Conservation (phyloP, 2,888 invertebrate genomes). For the Malacosoma neustria region DNA sequence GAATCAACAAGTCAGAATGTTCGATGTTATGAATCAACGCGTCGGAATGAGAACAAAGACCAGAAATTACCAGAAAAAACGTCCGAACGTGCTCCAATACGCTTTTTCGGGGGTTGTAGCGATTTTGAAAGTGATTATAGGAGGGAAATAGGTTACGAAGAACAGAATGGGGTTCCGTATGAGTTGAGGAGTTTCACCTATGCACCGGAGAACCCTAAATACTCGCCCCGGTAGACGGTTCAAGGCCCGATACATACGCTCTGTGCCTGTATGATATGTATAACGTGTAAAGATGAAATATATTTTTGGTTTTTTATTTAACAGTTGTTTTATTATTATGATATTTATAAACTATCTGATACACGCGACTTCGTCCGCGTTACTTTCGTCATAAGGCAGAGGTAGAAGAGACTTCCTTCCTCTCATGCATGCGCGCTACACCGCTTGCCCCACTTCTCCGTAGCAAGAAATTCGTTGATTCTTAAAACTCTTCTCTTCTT, state of each 20-base stretch:
- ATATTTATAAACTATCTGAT: too few species aligned
- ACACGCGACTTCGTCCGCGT: too few species aligned
- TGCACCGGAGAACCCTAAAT: slow-evolving; percentile 90
- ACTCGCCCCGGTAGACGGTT: slow-evolving; percentile 78
- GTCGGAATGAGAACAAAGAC: slow-evolving; percentile 12
- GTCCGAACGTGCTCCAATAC: slow-evolving; percentile 37
- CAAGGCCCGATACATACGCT: slow-evolving; percentile 14
- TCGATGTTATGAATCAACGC: slow-evolving; percentile 7
- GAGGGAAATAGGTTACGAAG: slow-evolving; percentile 42
- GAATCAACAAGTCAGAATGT: not conserved
- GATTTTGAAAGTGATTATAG: slow-evolving; percentile 36
- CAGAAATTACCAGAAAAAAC: slow-evolving; percentile 14
- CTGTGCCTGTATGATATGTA: slow-evolving; percentile 36
- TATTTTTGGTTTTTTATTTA: slow-evolving; percentile 61
- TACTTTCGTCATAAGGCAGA: too few species aligned
- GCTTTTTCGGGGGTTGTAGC: slow-evolving; percentile 58
- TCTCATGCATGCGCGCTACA: too few species aligned
- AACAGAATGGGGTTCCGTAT: slow-evolving; percentile 78
- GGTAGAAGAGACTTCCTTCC: too few species aligned
- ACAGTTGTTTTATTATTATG: slow-evolving; percentile 11
- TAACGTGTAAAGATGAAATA: slow-evolving; percentile 50
- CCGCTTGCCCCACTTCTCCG: too few species aligned
- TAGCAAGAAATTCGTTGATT: too few species aligned
- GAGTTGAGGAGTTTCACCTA: slow-evolving; percentile 91
- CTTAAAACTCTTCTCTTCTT: too few species aligned